Evolutionary conservation across 1,140 invertebrate genomes (phyloP).

Genomic region (Drosophila sturtevanti): DNA sequence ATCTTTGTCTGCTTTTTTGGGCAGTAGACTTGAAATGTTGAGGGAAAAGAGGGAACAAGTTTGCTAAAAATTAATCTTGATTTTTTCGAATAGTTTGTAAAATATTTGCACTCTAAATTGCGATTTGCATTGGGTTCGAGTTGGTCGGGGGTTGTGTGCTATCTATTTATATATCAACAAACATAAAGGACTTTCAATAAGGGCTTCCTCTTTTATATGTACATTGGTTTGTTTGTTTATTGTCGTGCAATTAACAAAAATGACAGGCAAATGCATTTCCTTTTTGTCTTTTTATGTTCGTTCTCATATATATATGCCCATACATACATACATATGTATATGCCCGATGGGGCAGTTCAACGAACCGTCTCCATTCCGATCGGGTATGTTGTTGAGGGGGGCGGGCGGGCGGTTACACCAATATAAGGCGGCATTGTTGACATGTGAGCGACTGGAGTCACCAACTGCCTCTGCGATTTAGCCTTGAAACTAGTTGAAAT

Average conservation of each 20-base stretch:
- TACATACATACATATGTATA: no score
- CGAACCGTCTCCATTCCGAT: background rate
- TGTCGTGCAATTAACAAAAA: constrained; percentile 53
- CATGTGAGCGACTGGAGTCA: constrained; percentile 27
- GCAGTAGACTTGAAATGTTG: constrained; percentile 33
- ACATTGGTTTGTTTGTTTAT: constrained; percentile 30
- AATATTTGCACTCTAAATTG: background rate
- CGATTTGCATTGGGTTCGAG: background rate
- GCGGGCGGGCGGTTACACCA: constrained; percentile 2
- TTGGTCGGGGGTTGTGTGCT: background rate
- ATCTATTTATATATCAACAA: constrained; percentile 1
- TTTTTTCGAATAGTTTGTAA: background rate
- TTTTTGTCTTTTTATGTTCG: constrained; percentile 20
- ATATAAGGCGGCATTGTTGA: constrained; percentile 37
- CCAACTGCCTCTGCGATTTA: constrained; percentile 49
- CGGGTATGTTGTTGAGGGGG: background rate
- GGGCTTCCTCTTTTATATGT: background rate
- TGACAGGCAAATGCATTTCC: constrained; percentile 54
- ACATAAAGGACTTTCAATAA: constrained; percentile 2
- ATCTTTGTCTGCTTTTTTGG: constrained; percentile 45
- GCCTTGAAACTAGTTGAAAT: constrained; percentile 57
- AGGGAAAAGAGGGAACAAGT: background rate
- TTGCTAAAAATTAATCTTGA: background rate
- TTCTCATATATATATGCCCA: no score
- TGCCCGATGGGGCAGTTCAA: constrained; percentile 26